Percentiles rank a stretch among this genome's conserved stretches.
Evolutionary conservation across 1,140 invertebrate species (phyloP).

Genomic region (Pseudomyrmex concolor): DNA sequence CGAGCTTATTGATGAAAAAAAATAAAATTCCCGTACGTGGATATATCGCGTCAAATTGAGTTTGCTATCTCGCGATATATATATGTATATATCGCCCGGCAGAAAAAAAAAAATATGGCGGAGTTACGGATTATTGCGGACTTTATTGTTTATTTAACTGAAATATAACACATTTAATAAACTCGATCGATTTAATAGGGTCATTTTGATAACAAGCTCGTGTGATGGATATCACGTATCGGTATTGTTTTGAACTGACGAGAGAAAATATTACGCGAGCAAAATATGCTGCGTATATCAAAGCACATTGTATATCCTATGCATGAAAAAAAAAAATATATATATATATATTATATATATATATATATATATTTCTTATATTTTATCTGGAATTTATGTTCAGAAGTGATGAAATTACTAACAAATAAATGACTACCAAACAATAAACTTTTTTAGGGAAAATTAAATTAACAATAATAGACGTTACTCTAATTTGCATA

Average conservation of each 20-base stretch:
- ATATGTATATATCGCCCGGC: too few species aligned
- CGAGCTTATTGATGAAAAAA: conserved; percentile 44
- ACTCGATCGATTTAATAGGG: conserved; percentile 15
- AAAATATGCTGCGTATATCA: neutral
- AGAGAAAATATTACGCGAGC: conserved; percentile 11
- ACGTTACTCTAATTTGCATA: neutral
- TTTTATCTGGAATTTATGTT: neutral
- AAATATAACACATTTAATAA: conserved; percentile 37
- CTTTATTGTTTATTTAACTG: conserved; percentile 38
- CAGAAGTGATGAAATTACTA: neutral
- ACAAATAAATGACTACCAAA: neutral
- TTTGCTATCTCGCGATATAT: conserved; percentile 36
- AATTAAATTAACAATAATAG: conserved; percentile 8
- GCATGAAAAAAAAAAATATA: neutral
- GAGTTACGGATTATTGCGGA: conserved; percentile 10
- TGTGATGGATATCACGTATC: neutral
- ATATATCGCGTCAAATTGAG: conserved; percentile 38
- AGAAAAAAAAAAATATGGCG: conserved; percentile 7
- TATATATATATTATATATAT: too few species aligned
- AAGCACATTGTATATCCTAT: neutral
- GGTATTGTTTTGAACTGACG: neutral
- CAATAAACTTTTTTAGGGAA: neutral
- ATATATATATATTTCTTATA: neutral
- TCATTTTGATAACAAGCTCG: conserved; percentile 20
- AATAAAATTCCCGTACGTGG: conserved; percentile 35